Base-by-base conservation (phyloP, 2,113 vertebrate genomes). In the Oreamnos americanus region DNA sequence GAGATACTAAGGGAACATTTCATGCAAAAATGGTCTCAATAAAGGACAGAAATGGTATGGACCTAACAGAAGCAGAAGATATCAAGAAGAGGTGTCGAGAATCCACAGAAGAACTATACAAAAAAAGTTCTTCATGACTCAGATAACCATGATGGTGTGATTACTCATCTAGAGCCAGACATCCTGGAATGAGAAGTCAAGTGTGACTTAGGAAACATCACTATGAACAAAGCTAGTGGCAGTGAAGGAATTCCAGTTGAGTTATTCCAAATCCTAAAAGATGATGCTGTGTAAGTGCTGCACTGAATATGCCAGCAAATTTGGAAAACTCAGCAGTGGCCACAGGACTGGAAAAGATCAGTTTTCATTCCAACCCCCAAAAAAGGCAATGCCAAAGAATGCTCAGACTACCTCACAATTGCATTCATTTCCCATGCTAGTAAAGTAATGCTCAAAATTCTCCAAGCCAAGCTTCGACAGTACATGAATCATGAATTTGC, bases 401-500 rank as follows among this genome's bases (percentile, higher is more conserved):
- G 30, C 15, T 17, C 30, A n/a, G 9, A 64, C 30, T 64, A n/a
- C 33, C 16, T 7, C 62, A 33, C 62, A 64, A 64, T 67, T n/a
- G 16, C 62, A 67, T 8, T 67, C 33, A 67, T 67, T 4, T 67
- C 33, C 7, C 16, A 19, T 0, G 0, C 33, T n/a, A n/a, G 62
- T 33, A 67, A 67, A n/a, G 7, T 67, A n/a, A 17, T n/a, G 33
- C 62, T 67, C 33, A n/a, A 67, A n/a, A 67, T n/a, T 67, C 33
- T 67, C 33, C 33, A 67, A 67, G 16, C 16, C 33, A 67, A 7
- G 33, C 16, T 67, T 67, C 33, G n/a, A 19, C 7, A 67, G 16
- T 67, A 67, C 62, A 4, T n/a, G 62, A 67, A 67, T 2, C 8
- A 0, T n/a, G 62, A 67, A n/a, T 4, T 9, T 67, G 3, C 62